These are phyloP conservation scores for Acleris cristana DNA, from an alignment of 2,888 invertebrate genomes.

Conservation along the genomic window DNA sequence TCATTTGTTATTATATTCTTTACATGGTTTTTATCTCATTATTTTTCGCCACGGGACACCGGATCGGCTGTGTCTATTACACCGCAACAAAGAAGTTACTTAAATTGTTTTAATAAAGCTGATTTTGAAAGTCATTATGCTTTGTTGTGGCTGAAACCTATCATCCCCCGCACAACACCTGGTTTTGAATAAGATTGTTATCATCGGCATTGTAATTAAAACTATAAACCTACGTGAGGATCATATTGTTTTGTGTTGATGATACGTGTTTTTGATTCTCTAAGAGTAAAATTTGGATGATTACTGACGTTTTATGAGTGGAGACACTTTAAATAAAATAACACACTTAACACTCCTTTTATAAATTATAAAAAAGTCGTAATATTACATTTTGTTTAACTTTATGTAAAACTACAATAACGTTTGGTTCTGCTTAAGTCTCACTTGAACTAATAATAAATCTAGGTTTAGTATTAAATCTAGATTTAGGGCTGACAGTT, in stretches of 20 bases:
- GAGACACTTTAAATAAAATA: no score
- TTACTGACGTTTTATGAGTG: no score
- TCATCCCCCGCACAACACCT: conserved; percentile 69
- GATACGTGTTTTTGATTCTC: conserved; percentile 17
- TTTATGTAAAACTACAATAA: no score
- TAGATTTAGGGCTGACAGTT: no score
- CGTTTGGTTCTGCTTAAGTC: no score
- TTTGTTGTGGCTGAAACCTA: conserved; percentile 67
- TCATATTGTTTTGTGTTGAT: conserved; percentile 41
- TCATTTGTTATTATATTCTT: conserved; percentile 70
- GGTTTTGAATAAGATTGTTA: conserved; percentile 68
- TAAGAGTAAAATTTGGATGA: not conserved
- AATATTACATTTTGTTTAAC: no score
- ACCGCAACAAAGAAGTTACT: conserved; percentile 67
- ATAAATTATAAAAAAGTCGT: no score
- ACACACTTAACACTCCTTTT: no score
- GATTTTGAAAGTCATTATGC: conserved; percentile 72
- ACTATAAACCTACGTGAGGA: conserved; percentile 44
- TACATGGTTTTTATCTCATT: conserved; percentile 73
- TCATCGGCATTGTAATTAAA: conserved; percentile 69
- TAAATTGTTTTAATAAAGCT: conserved; percentile 82
- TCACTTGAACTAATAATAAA: no score
- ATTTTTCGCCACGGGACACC: conserved; percentile 76
- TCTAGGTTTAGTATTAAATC: no score
- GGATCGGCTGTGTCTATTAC: conserved; percentile 65